Percentiles rank a stretch among this genome's conserved stretches.
Evolutionary conservation across 2,888 invertebrate species (phyloP).

Genomic region (Panopea generosa): DNA sequence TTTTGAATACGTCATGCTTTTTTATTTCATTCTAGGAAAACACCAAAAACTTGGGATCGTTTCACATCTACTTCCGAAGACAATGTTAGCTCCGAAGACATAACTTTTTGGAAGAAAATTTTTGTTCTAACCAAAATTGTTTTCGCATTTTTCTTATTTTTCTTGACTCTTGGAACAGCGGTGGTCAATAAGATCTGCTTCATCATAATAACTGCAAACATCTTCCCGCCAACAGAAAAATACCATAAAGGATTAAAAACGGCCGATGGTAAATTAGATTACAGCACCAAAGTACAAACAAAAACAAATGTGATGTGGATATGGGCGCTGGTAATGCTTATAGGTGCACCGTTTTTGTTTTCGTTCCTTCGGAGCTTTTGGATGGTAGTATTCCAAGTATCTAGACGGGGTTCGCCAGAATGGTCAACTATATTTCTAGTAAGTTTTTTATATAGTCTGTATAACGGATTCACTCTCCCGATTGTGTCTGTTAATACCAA

Average conservation of each 20-base stretch:
- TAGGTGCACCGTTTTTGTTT: slow-evolving; percentile 74
- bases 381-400: slow-evolving; percentile 67
- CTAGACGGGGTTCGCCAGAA: slow-evolving; percentile 49
- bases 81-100: slow-evolving; percentile 60
- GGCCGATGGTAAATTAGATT: slow-evolving; percentile 5
- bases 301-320: slow-evolving; percentile 74
- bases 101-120: slow-evolving; percentile 69
- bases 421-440: slow-evolving; percentile 65
- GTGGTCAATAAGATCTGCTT: slow-evolving; percentile 71
- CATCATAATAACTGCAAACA: slow-evolving; percentile 70
- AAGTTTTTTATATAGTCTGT: too few relatives aligned
- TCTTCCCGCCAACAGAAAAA: slow-evolving; percentile 26
- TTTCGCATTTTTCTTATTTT: slow-evolving; percentile 62
- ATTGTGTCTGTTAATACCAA: too few relatives aligned
- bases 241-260: slow-evolving; percentile 1
- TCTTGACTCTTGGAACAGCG: slow-evolving; percentile 66
- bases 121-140: slow-evolving; percentile 67
- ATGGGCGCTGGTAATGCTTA: slow-evolving; percentile 72
- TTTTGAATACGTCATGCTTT: too few relatives aligned
- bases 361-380: slow-evolving; percentile 58
- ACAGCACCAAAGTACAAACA: not conserved
- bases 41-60: slow-evolving; percentile 66
- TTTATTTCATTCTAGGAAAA: slow-evolving; percentile 8
- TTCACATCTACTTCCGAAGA: slow-evolving; percentile 63
- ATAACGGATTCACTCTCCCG: too few relatives aligned